Percentiles rank a stretch among this genome's conserved stretches.
Evolutionary conservation across 2,888 invertebrate species (phyloP).

Genomic region (Hedya salicella): DNA sequence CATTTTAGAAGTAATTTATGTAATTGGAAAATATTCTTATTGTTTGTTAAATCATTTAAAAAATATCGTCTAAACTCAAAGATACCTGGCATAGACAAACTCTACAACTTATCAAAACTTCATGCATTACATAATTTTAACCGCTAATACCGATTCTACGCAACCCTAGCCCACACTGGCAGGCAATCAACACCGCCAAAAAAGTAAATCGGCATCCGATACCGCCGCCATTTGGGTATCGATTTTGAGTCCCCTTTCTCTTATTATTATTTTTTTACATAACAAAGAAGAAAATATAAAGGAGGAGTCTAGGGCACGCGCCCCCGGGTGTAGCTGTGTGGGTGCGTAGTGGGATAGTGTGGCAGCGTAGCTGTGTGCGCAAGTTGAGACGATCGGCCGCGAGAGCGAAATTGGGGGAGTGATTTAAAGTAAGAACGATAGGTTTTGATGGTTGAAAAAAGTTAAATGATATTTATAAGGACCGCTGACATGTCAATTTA

Average conservation of each 20-base stretch:
- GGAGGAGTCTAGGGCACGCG: slow-evolving; percentile 80
- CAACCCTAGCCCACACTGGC: slow-evolving; percentile 22
- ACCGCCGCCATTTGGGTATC: slow-evolving; percentile 75
- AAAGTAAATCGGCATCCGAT: slow-evolving; percentile 50
- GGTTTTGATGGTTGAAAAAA: slow-evolving; percentile 59
- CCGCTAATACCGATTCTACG: slow-evolving; percentile 17
- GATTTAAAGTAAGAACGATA: slow-evolving; percentile 59
- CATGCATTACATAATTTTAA: background rate
- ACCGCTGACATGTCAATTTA: background rate
- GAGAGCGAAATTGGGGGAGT: slow-evolving; percentile 76
- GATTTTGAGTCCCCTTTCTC: slow-evolving; percentile 82
- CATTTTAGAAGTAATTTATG: too few species aligned
- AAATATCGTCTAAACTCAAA: background rate
- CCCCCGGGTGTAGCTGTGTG: slow-evolving; percentile 65
- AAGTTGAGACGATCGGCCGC: slow-evolving; percentile 79
- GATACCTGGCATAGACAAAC: background rate
- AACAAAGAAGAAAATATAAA: slow-evolving; percentile 83
- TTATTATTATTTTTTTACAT: slow-evolving; percentile 83
- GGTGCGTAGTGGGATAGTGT: slow-evolving; percentile 53
- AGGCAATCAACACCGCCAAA: slow-evolving; percentile 44
- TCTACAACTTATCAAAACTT: background rate
- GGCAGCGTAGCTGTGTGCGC: slow-evolving; percentile 59
- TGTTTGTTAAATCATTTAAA: too few species aligned
- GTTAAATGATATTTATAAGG: background rate
- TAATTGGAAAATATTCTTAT: too few species aligned